phyloP scores from a whole-genome alignment of 2,888 invertebrate genomes.

The Cantharis flavilabris region DNA sequence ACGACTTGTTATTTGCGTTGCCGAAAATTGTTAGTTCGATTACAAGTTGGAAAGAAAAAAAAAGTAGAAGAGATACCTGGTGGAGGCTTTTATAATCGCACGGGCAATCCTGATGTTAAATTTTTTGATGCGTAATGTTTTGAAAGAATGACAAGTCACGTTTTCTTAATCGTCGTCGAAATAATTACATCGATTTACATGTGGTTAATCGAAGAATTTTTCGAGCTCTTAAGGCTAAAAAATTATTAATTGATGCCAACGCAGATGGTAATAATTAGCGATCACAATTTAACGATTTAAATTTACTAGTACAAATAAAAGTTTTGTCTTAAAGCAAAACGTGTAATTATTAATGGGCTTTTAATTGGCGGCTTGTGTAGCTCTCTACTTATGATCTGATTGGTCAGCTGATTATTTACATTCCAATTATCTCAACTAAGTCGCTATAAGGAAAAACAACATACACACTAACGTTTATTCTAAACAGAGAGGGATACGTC shows the following conservation, averaged over 20 bases:
- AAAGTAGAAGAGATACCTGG: neutral
- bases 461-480: conserved; percentile 14
- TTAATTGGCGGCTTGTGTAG: conserved; percentile 39
- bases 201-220: neutral
- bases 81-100: neutral
- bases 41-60: neutral
- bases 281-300: conserved; percentile 8
- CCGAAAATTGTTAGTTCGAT: neutral
- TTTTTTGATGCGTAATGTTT: conserved; percentile 2
- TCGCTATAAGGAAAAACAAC: conserved; percentile 18
- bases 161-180: conserved; percentile 1
- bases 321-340: conserved; percentile 25
- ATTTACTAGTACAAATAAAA: conserved; percentile 22
- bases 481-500: conserved; percentile 20
- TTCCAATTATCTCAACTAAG: conserved; percentile 39
- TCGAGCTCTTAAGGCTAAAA: neutral
- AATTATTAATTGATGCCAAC: neutral
- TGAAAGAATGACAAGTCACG: neutral
- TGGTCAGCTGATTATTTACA: conserved; percentile 41
- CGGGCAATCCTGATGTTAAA: neutral
- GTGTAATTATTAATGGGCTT: conserved; percentile 40
- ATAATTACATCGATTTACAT: neutral
- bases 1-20: neutral
- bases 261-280: neutral
- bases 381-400: conserved; percentile 37